Conservation (phyloP, 2,113 vertebrate species). For the Dasyornis broadbenti region DNA sequence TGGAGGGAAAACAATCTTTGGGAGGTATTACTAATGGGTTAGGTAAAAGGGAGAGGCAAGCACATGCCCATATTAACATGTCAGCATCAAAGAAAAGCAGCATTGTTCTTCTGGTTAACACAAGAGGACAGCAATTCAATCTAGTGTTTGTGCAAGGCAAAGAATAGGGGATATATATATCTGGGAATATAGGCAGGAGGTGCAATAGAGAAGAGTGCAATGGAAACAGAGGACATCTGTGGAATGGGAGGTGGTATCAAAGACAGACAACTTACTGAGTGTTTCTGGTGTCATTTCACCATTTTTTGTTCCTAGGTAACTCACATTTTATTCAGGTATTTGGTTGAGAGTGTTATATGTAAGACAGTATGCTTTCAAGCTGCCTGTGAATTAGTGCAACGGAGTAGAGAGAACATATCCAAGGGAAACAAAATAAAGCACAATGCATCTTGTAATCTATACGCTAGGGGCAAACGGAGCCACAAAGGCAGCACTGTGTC, state of each 20-base stretch:
- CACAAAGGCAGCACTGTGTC: conserved; percentile 28
- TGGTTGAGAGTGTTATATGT: not conserved
- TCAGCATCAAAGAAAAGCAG: conserved; percentile 1
- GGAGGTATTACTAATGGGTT: not conserved
- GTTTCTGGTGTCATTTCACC: conserved; percentile 21
- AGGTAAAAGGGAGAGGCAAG: not conserved
- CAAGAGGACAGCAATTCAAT: not conserved
- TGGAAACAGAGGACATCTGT: conserved; percentile 28
- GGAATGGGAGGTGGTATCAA: not conserved
- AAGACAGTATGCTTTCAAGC: conserved; percentile 35
- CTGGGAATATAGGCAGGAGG: not conserved
- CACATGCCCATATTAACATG: not conserved
- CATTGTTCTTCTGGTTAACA: not conserved
- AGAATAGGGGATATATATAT: not conserved
- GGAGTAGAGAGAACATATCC: not conserved
- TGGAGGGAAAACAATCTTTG: not conserved
- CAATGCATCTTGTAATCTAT: conserved; percentile 38
- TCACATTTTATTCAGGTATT: conserved; percentile 26
- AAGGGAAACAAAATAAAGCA: conserved; percentile 25
- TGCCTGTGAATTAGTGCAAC: conserved; percentile 1
- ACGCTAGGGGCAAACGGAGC: not conserved
- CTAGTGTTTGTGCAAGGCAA: not conserved
- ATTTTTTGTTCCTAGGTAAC: conserved; percentile 35
- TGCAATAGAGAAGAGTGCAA: conserved; percentile 20
- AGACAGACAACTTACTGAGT: not conserved